A percentile compares a stretch with the other conserved stretches of the same genome.
Conservation (phyloP, 1,140 invertebrate species). For the Scaptomyza hsui region DNA sequence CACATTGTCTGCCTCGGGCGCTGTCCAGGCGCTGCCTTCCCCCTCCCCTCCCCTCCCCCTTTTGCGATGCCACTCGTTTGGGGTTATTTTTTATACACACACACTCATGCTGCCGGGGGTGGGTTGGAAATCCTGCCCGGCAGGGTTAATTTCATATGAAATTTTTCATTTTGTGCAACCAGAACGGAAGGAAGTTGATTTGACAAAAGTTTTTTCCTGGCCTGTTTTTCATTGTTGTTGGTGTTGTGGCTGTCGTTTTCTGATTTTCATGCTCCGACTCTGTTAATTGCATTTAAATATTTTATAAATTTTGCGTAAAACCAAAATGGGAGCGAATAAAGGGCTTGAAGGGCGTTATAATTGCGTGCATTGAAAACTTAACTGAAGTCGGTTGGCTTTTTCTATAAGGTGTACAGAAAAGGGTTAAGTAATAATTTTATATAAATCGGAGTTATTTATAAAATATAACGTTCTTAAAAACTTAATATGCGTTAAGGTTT, state of each 20-base stretch:
- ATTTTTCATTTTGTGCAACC: conserved; percentile 79
- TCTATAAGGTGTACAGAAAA: neutral
- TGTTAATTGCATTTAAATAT: conserved; percentile 75
- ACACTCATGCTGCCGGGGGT: conserved; percentile 21
- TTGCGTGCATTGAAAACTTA: conserved; percentile 10
- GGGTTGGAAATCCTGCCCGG: conserved; percentile 51
- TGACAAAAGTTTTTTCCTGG: conserved; percentile 70
- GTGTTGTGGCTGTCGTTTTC: conserved; percentile 14
- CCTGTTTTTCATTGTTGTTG: conserved; percentile 4
- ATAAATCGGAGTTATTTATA: too few species aligned
- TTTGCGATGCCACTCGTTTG: conserved; percentile 16
- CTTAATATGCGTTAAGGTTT: too few species aligned
- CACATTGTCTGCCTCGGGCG: conserved; percentile 77
- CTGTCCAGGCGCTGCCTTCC: conserved; percentile 27
- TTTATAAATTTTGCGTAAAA: conserved; percentile 60
- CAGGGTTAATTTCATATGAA: conserved; percentile 78
- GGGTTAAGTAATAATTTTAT: neutral
- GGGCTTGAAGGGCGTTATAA: conserved; percentile 6
- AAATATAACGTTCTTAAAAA: too few species aligned
- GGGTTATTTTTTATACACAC: conserved; percentile 46
- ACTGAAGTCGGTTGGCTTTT: neutral
- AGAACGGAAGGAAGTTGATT: conserved; percentile 76
- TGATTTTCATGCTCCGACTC: conserved; percentile 39
- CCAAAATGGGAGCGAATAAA: conserved; percentile 25
- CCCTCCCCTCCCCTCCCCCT: conserved; percentile 4